These are phyloP conservation scores for Harmothoe impar DNA, from an alignment of 2,888 invertebrate genomes.

Conservation along the genomic window DNA sequence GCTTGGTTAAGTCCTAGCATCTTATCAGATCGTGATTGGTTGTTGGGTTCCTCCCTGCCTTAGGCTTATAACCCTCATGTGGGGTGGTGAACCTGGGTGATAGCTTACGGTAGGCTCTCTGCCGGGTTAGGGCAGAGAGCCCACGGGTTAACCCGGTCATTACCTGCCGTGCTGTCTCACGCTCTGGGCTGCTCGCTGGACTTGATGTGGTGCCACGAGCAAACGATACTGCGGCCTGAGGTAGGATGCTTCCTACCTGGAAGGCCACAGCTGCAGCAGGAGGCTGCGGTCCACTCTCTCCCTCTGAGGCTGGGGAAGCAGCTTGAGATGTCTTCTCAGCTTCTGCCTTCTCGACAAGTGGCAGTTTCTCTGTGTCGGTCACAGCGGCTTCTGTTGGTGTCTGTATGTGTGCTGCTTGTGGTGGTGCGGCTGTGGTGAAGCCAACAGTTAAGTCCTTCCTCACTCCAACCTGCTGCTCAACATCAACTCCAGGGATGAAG, in stretches of 20 bases:
- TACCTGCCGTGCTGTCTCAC: conserved; percentile 44
- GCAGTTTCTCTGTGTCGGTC: not conserved
- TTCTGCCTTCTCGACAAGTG: not conserved
- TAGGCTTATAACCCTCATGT: not conserved
- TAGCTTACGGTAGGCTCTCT: conserved; percentile 28
- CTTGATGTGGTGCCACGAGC: conserved; percentile 15
- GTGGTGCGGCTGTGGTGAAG: conserved; percentile 15
- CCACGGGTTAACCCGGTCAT: conserved; percentile 6
- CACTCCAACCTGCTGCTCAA: conserved; percentile 33
- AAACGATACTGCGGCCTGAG: not conserved
- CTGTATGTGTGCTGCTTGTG: not conserved
- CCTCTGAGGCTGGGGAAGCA: not conserved
- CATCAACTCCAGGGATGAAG: conserved; percentile 1
- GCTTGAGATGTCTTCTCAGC: not conserved
- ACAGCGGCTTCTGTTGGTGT: not conserved
- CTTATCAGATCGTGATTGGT: conserved; percentile 45
- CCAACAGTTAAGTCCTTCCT: conserved; percentile 5
- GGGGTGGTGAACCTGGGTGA: not conserved
- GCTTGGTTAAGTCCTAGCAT: conserved; percentile 57
- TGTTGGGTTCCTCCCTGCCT: conserved; percentile 44
- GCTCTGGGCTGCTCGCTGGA: conserved; percentile 50
- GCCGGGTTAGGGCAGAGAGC: not conserved
- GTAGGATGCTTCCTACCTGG: conserved; percentile 21
- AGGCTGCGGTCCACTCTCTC: not conserved
- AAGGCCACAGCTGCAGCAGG: conserved; percentile 19